Percentiles rank a stretch among this genome's conserved stretches.
Evolutionary conservation across 1,140 invertebrate species (phyloP).

Genomic region (Parasteatoda tepidariorum): DNA sequence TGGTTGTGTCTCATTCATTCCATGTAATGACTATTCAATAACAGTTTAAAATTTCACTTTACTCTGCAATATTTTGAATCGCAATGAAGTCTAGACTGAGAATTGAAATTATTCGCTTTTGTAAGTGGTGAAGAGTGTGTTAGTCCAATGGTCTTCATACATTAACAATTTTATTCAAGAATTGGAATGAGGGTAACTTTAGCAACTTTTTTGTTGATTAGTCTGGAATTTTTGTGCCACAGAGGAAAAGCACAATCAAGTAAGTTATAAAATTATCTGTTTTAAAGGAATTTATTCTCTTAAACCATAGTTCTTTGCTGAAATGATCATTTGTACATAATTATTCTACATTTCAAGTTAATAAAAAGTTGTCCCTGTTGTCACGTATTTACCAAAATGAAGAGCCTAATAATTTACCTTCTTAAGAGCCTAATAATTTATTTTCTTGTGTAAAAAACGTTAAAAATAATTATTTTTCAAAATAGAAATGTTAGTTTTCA

Average conservation of each 20-base stretch:
- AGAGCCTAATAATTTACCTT: no score
- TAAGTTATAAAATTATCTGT: neutral
- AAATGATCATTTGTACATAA: no score
- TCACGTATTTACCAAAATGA: no score
- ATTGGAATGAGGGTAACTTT: neutral
- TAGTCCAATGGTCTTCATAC: neutral
- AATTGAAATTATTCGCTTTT: neutral
- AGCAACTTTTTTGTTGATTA: neutral
- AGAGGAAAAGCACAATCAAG: neutral
- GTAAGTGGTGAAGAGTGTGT: neutral
- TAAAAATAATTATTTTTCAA: no score
- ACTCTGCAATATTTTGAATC: neutral
- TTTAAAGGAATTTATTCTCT: no score
- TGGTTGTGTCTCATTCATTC: no score
- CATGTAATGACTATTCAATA: neutral
- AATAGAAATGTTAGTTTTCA: no score
- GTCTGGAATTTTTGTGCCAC: neutral
- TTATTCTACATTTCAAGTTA: no score
- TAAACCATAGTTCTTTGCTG: no score
- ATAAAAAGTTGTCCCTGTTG: no score
- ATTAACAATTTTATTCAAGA: neutral
- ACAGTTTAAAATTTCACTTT: neutral
- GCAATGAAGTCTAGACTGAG: conserved; percentile 8
- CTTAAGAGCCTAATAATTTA: no score
- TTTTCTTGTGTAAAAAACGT: no score